Conservation (phyloP, 2,888 invertebrate genomes). For the Phaedon cochleariae region DNA sequence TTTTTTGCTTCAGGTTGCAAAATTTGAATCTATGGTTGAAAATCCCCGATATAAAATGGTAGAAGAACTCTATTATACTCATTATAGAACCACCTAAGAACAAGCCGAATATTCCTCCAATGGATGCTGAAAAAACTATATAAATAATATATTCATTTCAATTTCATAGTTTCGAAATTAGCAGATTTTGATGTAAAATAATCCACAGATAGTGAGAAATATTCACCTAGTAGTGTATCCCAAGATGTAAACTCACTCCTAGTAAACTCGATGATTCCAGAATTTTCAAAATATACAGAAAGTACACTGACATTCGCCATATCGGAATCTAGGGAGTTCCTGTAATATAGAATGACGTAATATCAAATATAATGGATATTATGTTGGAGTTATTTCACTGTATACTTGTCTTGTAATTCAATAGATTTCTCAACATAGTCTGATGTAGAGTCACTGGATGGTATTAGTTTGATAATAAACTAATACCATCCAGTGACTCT, state of each 20-base stretch:
- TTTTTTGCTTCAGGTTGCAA: background rate
- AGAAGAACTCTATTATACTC: slow-evolving; percentile 7
- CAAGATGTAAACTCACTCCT: slow-evolving; percentile 33
- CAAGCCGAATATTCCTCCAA: slow-evolving; percentile 9
- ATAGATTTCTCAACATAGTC: no score
- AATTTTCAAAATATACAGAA: slow-evolving; percentile 30
- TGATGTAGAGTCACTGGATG: no score
- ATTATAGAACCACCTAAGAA: slow-evolving; percentile 16
- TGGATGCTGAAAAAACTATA: slow-evolving; percentile 1
- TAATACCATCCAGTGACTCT: no score
- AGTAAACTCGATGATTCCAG: slow-evolving; percentile 27
- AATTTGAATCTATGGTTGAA: background rate
- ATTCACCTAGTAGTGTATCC: slow-evolving; percentile 21
- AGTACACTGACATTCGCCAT: slow-evolving; percentile 24
- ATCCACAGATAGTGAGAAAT: background rate
- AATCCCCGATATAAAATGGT: background rate
- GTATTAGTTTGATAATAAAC: no score
- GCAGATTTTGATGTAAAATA: no score
- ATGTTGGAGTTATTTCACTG: no score
- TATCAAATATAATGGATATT: no score
- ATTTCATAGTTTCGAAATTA: no score
- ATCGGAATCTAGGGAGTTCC: background rate
- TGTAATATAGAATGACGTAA: background rate
- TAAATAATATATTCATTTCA: no score
- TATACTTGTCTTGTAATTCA: no score